phyloP scores from a whole-genome alignment of 2,888 invertebrate species.

The Brenthis ino region DNA sequence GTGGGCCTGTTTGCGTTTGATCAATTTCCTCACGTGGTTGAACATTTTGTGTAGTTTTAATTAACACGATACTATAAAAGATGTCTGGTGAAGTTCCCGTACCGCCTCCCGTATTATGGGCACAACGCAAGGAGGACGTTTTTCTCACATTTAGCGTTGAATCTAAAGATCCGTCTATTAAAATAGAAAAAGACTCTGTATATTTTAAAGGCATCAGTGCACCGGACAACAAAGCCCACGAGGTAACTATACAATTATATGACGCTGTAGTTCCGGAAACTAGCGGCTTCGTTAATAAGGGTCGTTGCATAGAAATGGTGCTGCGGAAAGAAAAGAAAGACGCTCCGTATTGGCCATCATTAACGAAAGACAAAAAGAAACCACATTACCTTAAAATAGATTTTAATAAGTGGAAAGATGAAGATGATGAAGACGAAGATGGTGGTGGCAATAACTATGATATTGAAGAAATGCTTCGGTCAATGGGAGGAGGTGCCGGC shows the following conservation, averaged over 20 bases:
- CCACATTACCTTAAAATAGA: slow-evolving; percentile 98
- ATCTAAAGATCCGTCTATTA: slow-evolving; percentile 92
- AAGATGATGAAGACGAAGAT: slow-evolving; percentile 96
- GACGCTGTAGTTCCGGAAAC: slow-evolving; percentile 92
- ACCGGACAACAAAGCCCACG: slow-evolving; percentile 91
- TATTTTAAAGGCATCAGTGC: slow-evolving; percentile 93
- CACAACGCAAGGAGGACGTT: slow-evolving; percentile 91
- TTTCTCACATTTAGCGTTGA: slow-evolving; percentile 96
- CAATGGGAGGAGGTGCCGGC: slow-evolving; percentile 83
- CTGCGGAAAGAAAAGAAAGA: slow-evolving; percentile 87
- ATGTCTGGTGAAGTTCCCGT: slow-evolving; percentile 78
- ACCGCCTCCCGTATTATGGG: slow-evolving; percentile 96
- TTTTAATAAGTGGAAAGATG: slow-evolving; percentile 99
- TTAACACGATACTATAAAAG: slow-evolving; percentile 28
- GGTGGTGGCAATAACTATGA: slow-evolving; percentile 75
- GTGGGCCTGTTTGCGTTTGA: slow-evolving; percentile 34
- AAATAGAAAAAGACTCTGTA: slow-evolving; percentile 87
- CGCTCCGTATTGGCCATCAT: slow-evolving; percentile 93
- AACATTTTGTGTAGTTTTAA: slow-evolving; percentile 32
- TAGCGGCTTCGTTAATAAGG: slow-evolving; percentile 87
- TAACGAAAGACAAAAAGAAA: slow-evolving; percentile 94
- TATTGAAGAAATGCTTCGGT: slow-evolving; percentile 87
- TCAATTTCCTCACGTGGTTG: slow-evolving; percentile 43
- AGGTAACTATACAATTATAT: slow-evolving; percentile 92
- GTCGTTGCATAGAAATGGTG: slow-evolving; percentile 88